phyloP scores from a whole-genome alignment of 1,140 invertebrate genomes.

The Diachasmimorpha longicaudata region DNA sequence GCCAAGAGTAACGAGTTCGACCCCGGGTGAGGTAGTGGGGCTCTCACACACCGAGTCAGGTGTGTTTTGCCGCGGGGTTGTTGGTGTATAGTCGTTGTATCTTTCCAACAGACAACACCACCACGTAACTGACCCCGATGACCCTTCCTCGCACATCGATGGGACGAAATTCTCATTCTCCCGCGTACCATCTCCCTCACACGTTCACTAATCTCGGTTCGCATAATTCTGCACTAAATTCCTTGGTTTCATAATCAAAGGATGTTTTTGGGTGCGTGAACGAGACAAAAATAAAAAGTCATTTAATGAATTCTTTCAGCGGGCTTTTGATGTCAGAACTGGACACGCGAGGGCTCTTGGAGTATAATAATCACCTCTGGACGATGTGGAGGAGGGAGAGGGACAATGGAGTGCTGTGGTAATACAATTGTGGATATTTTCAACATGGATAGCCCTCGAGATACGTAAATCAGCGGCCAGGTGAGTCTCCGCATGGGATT shows the following conservation, averaged over 20 bases:
- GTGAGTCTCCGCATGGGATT: too few relatives aligned
- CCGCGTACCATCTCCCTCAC: background rate
- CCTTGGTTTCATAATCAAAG: background rate
- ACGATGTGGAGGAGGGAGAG: too few relatives aligned
- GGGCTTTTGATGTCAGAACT: background rate
- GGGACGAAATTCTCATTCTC: background rate
- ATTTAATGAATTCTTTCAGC: background rate
- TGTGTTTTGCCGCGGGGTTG: slow-evolving; percentile 34
- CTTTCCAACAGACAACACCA: slow-evolving; percentile 33
- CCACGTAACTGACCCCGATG: slow-evolving; percentile 49
- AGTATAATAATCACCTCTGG: background rate
- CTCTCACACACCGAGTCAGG: slow-evolving; percentile 31
- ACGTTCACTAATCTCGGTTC: background rate
- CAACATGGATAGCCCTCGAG: too few relatives aligned
- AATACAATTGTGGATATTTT: too few relatives aligned
- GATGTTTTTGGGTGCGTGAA: background rate
- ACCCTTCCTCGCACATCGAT: slow-evolving; percentile 14
- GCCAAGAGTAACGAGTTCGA: slow-evolving; percentile 46
- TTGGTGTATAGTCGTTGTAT: slow-evolving; percentile 15
- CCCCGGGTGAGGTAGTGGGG: slow-evolving; percentile 23
- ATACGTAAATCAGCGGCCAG: too few relatives aligned
- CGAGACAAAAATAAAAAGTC: background rate
- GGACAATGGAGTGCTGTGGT: background rate
- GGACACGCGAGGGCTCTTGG: background rate
- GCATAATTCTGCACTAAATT: background rate